Conservation (phyloP, 2,888 invertebrate species). For the Agriotes lineatus region DNA sequence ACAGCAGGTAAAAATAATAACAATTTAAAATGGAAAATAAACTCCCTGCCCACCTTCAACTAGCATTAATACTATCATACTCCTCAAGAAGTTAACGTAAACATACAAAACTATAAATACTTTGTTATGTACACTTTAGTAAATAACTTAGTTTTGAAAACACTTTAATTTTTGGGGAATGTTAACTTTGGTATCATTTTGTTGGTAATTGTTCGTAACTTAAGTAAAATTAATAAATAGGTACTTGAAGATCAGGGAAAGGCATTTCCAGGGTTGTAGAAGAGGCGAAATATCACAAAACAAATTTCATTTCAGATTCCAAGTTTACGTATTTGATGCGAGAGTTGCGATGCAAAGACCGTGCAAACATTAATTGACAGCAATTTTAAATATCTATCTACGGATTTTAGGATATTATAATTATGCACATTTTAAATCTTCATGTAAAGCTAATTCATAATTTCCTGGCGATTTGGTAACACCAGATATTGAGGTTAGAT, state of each 20-base stretch:
- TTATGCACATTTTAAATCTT: no score
- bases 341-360: conserved; percentile 20
- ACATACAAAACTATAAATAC: conserved; percentile 60
- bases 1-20: conserved; percentile 23
- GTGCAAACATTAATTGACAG: conserved; percentile 45
- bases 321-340: conserved; percentile 8
- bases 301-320: not conserved
- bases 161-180: conserved; percentile 72
- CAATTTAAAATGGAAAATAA: conserved; percentile 9
- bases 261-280: conserved; percentile 8
- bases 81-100: conserved; percentile 34
- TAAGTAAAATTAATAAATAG: conserved; percentile 44
- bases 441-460: no score
- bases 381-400: conserved; percentile 39
- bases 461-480: no score
- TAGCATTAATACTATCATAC: conserved; percentile 33
- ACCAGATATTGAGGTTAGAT: no score
- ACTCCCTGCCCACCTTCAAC: conserved; percentile 20
- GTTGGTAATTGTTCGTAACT: conserved; percentile 60
- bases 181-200: conserved; percentile 79
- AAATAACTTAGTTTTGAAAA: conserved; percentile 62
- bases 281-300: conserved; percentile 35
- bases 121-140: conserved; percentile 63
- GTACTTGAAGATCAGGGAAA: conserved; percentile 28
- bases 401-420: not conserved